phyloP scores from a whole-genome alignment of 2,888 invertebrate genomes.

The Furcula furcula region DNA sequence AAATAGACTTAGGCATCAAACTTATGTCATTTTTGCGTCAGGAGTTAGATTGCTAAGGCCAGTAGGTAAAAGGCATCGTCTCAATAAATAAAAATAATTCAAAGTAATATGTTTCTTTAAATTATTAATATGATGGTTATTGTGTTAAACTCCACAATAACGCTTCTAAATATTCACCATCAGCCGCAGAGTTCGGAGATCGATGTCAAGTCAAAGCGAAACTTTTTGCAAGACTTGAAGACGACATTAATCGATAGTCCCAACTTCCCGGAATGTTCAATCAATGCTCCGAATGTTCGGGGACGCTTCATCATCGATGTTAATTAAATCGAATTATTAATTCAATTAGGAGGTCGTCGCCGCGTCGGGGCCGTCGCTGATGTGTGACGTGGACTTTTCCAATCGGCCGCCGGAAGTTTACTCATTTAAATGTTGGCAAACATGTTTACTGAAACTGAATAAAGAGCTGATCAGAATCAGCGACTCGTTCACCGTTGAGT shows the following conservation, averaged over 20 bases:
- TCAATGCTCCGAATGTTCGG: conserved; percentile 33
- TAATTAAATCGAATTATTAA: conserved; percentile 38
- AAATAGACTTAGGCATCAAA: too few relatives aligned
- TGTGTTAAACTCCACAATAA: too few relatives aligned
- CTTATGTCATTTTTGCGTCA: too few relatives aligned
- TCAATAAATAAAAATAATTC: too few relatives aligned
- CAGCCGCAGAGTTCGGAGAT: not conserved
- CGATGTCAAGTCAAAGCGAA: not conserved
- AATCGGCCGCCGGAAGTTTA: conserved; percentile 24
- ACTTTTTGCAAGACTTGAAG: conserved; percentile 25
- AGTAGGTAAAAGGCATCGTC: too few relatives aligned
- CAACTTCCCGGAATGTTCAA: conserved; percentile 39
- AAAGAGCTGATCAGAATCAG: conserved; percentile 17
- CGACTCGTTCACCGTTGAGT: not conserved
- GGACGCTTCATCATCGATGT: conserved; percentile 37
- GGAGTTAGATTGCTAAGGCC: too few relatives aligned
- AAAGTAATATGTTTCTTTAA: too few relatives aligned
- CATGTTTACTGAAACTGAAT: conserved; percentile 24
- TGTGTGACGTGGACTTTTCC: conserved; percentile 28
- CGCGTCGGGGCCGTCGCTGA: conserved; percentile 20
- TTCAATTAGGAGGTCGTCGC: conserved; percentile 28
- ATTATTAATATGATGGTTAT: too few relatives aligned
- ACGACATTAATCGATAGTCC: conserved; percentile 30
- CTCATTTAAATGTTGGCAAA: conserved; percentile 27
- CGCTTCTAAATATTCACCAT: too few relatives aligned